These are phyloP conservation scores for Cheilinus undulatus DNA, from an alignment of 2,113 vertebrate species.

Conservation along the genomic window DNA sequence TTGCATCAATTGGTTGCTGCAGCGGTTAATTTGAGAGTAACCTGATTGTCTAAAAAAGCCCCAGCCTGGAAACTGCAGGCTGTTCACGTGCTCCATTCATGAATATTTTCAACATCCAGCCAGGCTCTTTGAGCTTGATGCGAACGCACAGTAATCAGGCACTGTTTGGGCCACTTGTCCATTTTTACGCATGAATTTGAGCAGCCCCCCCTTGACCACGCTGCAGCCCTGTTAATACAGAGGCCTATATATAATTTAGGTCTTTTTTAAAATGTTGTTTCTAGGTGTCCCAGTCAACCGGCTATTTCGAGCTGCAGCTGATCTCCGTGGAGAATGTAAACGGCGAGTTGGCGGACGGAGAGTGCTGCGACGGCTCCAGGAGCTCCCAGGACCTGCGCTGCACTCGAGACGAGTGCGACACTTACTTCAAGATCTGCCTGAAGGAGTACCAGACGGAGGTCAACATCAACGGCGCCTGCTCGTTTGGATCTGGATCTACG, in stretches of 20 bases:
- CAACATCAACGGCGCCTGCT: constrained; percentile 86
- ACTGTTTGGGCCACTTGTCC: constrained; percentile 5
- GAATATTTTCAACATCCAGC: constrained; percentile 17
- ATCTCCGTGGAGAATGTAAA: constrained; percentile 94
- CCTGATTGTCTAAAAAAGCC: constrained; percentile 15
- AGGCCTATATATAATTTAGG: constrained; percentile 11
- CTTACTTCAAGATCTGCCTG: constrained; percentile 93
- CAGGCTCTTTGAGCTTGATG: neutral
- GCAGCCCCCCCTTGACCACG: neutral
- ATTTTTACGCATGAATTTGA: constrained; percentile 39
- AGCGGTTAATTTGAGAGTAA: constrained; percentile 27
- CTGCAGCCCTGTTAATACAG: neutral
- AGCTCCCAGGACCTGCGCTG: constrained; percentile 88
- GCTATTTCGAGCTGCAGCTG: constrained; percentile 99
- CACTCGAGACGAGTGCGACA: constrained; percentile 95
- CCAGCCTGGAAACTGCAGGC: constrained; percentile 16
- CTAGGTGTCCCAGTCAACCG: constrained; percentile 92
- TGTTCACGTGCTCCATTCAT: constrained; percentile 61
- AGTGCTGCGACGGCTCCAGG: constrained; percentile 93
- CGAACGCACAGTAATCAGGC: neutral
- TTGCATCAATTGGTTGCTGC: constrained; percentile 54
- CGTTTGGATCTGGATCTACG: constrained; percentile 90
- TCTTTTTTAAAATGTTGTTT: constrained; percentile 75
- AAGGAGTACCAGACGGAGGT: constrained; percentile 96
- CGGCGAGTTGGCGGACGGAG: constrained; percentile 93